Base-by-base conservation (phyloP, 2,113 vertebrate species). In the Nothobranchius furzeri region DNA sequence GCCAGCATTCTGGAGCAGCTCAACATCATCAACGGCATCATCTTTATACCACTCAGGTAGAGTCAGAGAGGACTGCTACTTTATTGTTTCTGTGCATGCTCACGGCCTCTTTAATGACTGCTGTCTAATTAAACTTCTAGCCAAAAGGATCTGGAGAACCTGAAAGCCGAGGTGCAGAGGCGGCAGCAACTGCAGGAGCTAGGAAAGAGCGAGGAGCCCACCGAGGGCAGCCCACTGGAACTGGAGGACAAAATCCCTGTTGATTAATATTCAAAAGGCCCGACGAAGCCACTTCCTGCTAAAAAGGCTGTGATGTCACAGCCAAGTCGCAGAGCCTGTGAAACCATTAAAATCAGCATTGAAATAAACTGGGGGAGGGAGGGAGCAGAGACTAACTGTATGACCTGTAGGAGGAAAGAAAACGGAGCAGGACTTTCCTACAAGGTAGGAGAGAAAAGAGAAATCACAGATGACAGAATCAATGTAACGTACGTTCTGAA, bases 31-130 rank as follows among this genome's bases (percentile, higher is more conserved):
- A 99, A 99, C 0, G 97, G 98, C 78, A 99, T 99, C 89, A 96
- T 99, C 88, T 99, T 99, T 91, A 99, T 99, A 93, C 97, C 98
- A 37, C 95, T 99, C 90, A 99, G 98, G 98, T 99, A 91, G 72
- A 63, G 11, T 2, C n/a, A 45, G 13, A 62, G 35, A 49, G 25
- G 14, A 63, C 14, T 4, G 2, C 15, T 50, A 2, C 14, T n/a
- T 45, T 45, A 11, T 12, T 45, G 6, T 30, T 30, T 40, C 37
- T 40, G 2, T 40, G 6, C 37, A 40, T 8, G 37, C 37, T 40
- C 4, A 40, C 7, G 6, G 37, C 9, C 37, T 40, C 7, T 40
- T 40, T 45, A 11, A 40, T 40, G 6, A 17, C 6, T 57, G 9
- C 40, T 42, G 11, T 17, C 13, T 40, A 8, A 8, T 46, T 45